Evolutionary conservation across 2,113 vertebrate genomes (phyloP).

Genomic region (Rhinichthys klamathensis): DNA sequence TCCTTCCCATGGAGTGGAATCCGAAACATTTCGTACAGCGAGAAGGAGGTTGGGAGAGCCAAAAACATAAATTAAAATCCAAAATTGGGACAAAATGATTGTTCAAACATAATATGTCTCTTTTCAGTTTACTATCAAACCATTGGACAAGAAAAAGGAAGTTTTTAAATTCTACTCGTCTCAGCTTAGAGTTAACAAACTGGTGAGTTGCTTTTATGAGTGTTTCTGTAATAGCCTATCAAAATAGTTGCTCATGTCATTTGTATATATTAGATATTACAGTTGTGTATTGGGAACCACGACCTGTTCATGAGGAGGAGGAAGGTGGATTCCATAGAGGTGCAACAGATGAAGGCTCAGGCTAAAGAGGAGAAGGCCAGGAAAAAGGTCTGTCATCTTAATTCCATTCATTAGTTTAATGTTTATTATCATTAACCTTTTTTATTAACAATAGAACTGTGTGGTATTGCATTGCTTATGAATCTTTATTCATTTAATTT

Average conservation of each 20-base stretch:
- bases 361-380: constrained; percentile 90
- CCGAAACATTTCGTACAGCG: constrained; percentile 88
- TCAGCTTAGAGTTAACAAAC: constrained; percentile 88
- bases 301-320: constrained; percentile 90
- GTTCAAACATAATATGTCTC: not conserved
- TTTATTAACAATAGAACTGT: not conserved
- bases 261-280: constrained; percentile 78
- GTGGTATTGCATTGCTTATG: not conserved
- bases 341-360: constrained; percentile 93
- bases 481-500: not conserved
- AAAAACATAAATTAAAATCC: not conserved
- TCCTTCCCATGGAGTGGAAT: constrained; percentile 91
- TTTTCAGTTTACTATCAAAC: constrained; percentile 87
- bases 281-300: constrained; percentile 90
- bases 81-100: not conserved
- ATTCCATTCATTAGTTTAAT: not conserved
- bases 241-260: not conserved
- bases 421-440: not conserved
- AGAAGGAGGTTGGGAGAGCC: constrained; percentile 81
- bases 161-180: constrained; percentile 94
- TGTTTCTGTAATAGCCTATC: not conserved
- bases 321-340: constrained; percentile 90
- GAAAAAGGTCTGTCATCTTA: constrained; percentile 79
- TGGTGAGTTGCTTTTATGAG: constrained; percentile 74
- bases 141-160: constrained; percentile 90